A percentile compares a stretch with the other conserved stretches of the same genome.
These are phyloP conservation scores for Homarus americanus DNA, from an alignment of 1,140 invertebrate genomes.

Conservation along the genomic window DNA sequence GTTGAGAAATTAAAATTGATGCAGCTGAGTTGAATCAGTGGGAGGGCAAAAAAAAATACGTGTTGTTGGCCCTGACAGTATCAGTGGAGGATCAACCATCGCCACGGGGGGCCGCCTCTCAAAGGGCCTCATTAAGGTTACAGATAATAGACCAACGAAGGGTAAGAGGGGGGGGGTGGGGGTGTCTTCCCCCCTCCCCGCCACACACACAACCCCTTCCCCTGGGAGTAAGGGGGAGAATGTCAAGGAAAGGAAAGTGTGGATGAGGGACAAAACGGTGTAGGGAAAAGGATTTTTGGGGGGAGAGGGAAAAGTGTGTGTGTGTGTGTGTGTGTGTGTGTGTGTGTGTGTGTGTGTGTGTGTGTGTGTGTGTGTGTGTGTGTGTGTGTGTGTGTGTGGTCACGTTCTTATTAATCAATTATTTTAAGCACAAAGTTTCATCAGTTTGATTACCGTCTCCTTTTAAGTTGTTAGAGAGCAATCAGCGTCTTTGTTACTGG, in stretches of 20 bases:
- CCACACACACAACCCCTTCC: too few relatives aligned
- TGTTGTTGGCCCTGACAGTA: neutral
- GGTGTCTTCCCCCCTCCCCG: too few relatives aligned
- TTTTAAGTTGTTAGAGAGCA: too few relatives aligned
- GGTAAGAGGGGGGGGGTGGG: too few relatives aligned
- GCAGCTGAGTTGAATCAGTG: neutral
- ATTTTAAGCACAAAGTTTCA: neutral
- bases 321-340: neutral
- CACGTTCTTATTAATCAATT: neutral
- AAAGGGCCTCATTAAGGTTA: neutral
- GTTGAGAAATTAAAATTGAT: neutral
- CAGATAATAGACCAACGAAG: neutral
- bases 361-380: constrained; percentile 12
- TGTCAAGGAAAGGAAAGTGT: too few relatives aligned
- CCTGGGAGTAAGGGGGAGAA: neutral
- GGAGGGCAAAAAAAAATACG: neutral
- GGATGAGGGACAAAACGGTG: too few relatives aligned
- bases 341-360: neutral
- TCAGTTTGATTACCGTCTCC: too few relatives aligned
- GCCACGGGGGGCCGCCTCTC: neutral
- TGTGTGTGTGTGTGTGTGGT: neutral
- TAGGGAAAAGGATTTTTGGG: too few relatives aligned
- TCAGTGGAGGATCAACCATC: neutral
- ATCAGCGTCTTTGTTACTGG: too few relatives aligned
- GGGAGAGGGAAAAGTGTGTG: neutral